A percentile compares a stretch with the other conserved stretches of the same genome.
These are phyloP conservation scores for Anolis apletophallus DNA, from an alignment of 2,797 vertebrate species.

Conservation along the genomic window DNA sequence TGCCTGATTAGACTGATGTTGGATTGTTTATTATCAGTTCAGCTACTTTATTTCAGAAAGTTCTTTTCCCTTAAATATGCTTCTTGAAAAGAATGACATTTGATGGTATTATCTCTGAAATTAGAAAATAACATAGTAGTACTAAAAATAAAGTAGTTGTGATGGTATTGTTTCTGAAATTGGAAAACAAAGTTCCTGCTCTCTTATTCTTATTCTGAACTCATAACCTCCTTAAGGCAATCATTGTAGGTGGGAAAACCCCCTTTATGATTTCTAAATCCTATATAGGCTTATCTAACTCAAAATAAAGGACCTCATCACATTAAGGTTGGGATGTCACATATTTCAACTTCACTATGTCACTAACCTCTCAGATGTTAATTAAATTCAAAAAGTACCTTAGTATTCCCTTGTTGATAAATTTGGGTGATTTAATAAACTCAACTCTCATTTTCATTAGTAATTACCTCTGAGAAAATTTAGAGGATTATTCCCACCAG, in stretches of 20 bases:
- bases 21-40: background rate
- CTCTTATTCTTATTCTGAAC: too few species aligned
- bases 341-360: background rate
- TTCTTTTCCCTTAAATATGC: background rate
- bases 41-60: too few species aligned
- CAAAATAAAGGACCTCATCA: too few species aligned
- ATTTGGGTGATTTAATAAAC: conserved; percentile 14
- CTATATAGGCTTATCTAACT: background rate
- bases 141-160: background rate
- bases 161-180: background rate
- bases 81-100: background rate
- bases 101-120: background rate
- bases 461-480: background rate
- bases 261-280: background rate
- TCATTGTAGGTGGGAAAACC: too few species aligned
- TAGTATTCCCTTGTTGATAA: background rate
- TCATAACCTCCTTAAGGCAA: too few species aligned
- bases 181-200: background rate
- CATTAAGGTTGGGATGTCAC: too few species aligned
- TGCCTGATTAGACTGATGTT: background rate
- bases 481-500: conserved; percentile 11
- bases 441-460: background rate
- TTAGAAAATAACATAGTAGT: background rate
- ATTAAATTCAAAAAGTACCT: conserved; percentile 1
- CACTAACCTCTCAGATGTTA: background rate